Evolutionary conservation across 2,113 vertebrate species (phyloP).

Genomic region (Odontesthes bonariensis): DNA sequence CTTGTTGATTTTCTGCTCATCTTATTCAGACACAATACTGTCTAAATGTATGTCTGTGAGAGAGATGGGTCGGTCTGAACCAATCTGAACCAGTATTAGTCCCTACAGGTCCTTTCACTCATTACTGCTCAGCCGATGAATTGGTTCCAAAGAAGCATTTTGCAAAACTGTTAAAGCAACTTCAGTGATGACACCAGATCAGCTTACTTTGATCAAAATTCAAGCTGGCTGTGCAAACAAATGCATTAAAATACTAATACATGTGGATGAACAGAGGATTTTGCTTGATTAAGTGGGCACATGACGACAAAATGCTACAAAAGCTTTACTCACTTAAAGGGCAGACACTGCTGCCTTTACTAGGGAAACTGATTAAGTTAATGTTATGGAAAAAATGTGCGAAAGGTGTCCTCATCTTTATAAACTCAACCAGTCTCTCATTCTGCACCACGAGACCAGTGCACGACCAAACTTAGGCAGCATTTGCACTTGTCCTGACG

Average conservation of each 20-base stretch:
- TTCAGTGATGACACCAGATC: background rate
- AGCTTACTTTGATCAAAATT: background rate
- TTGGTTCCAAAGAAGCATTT: background rate
- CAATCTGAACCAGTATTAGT: background rate
- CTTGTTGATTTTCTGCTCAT: background rate
- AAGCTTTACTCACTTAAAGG: constrained; percentile 21
- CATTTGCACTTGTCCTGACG: constrained; percentile 43
- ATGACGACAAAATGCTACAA: constrained; percentile 8
- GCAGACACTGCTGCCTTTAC: constrained; percentile 19
- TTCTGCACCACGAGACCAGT: constrained; percentile 22
- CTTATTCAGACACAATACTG: no score
- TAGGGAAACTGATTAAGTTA: constrained; percentile 46
- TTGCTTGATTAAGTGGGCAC: background rate
- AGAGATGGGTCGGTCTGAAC: background rate
- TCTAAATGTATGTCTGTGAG: background rate
- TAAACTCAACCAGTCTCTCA: constrained; percentile 33
- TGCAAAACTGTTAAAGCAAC: constrained; percentile 5
- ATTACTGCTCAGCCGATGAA: background rate
- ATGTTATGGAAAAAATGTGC: constrained; percentile 54
- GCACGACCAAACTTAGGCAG: background rate
- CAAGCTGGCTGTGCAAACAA: no score
- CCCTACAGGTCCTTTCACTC: background rate
- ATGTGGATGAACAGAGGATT: constrained; percentile 1
- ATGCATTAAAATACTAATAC: constrained; percentile 4
- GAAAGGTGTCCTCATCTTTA: constrained; percentile 50